Evolutionary conservation across 2,888 invertebrate species (phyloP).

Genomic region (Drosophila monieri): DNA sequence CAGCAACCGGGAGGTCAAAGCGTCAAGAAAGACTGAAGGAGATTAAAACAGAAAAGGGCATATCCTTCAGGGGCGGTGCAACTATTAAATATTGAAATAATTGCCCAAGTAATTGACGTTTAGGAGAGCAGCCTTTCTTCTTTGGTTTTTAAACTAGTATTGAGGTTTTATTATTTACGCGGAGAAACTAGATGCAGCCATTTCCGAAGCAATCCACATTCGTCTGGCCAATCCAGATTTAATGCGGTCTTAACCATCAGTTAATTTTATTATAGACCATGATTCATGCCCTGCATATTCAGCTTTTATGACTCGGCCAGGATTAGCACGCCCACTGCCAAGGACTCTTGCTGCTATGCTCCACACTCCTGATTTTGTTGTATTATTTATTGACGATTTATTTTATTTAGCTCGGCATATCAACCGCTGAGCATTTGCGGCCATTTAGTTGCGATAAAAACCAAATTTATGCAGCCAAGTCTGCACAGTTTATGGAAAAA

Average conservation of each 20-base stretch:
- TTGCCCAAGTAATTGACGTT: slow-evolving; percentile 8
- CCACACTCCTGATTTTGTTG: slow-evolving; percentile 11
- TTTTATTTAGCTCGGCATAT: slow-evolving; percentile 66
- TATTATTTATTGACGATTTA: slow-evolving; percentile 72
- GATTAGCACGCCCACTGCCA: slow-evolving; percentile 44
- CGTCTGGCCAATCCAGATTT: slow-evolving; percentile 1
- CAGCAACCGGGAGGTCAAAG: not conserved
- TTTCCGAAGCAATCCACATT: not conserved
- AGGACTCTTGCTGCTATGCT: slow-evolving; percentile 18
- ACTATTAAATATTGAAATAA: slow-evolving; percentile 25
- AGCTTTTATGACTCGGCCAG: slow-evolving; percentile 36
- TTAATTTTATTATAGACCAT: slow-evolving; percentile 24
- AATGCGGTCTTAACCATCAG: slow-evolving; percentile 14
- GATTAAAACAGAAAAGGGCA: not conserved
- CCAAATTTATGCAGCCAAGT: slow-evolving; percentile 56
- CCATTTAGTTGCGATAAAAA: slow-evolving; percentile 75
- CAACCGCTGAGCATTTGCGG: slow-evolving; percentile 64
- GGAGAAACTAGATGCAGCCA: not conserved
- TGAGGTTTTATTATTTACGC: not conserved
- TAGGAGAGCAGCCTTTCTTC: not conserved
- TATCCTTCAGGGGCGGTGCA: slow-evolving; percentile 6
- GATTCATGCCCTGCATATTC: slow-evolving; percentile 44
- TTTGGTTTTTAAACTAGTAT: not conserved
- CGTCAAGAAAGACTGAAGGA: not conserved
- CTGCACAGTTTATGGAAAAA: slow-evolving; percentile 23